Base-by-base conservation (phyloP, 2,797 vertebrate genomes). In the Parauchenoglanis ngamensis region DNA sequence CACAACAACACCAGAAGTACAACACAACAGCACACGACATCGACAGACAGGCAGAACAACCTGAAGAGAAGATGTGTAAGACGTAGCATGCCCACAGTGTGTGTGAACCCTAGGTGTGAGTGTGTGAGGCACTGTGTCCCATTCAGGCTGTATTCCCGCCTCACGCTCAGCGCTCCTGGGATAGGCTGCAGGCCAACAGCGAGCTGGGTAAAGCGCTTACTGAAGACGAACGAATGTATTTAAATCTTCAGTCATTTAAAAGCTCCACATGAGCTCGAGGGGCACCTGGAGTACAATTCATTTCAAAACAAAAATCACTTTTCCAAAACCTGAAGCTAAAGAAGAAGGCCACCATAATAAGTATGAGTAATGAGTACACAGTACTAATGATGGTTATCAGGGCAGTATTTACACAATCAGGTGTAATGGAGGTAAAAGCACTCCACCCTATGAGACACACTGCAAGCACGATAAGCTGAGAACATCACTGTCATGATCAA, bases 371-470 rank as follows among this genome's bases (percentile, higher is more conserved):
- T 70, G 6, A 75, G 5, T 15, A 75, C 23, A 1, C 1, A 49
- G 17, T 40, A 44, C 7, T 72, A 10, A 49, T 44, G 67, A 2
- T 68, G 12, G 44, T 73, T 73, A 46, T n/a, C 44, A 31, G 7
- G 31, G 28, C 7, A 56, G 76, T 56, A 35, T 78, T 78, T 78
- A 78, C 76, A 78, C 76, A n/a, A n/a, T 13, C 44, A 57, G 52
- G 52, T 31, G 17, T 28, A 56, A 56, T 15, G 23, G 25, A 76
- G 23, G 46, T 76, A 7, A 49, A 49, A 3, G 11, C 49, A 31
- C 76, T 56, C 76, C 76, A 78, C 52, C 76, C 76, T 21, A 56
- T 54, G 75, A 78, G n/a, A 78, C 10, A 57, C 28, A 6, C 76
- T 35, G 52, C 17, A 35, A 12, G 12, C 35, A 12, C 3, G 15